These are phyloP conservation scores for Lepidostoma basale DNA, from an alignment of 1,140 invertebrate species.

Conservation along the genomic window DNA sequence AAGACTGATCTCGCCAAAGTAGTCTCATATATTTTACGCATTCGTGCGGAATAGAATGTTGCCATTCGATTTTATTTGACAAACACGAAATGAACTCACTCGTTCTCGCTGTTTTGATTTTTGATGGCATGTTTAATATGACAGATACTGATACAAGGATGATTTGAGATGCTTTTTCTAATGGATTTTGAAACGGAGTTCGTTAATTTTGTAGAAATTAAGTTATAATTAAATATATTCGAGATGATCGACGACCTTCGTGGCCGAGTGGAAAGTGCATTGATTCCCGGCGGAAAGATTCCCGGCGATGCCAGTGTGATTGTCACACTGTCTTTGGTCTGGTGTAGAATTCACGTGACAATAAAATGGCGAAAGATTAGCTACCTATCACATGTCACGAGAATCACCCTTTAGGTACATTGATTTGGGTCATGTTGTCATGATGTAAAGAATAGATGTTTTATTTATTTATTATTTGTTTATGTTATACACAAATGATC, in stretches of 20 bases:
- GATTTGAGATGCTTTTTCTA: not conserved
- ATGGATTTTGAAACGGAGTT: not conserved
- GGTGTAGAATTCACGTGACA: too few relatives aligned
- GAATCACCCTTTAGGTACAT: too few relatives aligned
- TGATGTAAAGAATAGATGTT: not conserved
- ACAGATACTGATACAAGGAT: not conserved
- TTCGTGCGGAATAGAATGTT: constrained; percentile 38
- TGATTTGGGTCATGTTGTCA: too few relatives aligned
- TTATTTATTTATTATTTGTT: not conserved
- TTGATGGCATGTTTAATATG: not conserved
- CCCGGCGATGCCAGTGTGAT: too few relatives aligned
- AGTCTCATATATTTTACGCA: constrained; percentile 45
- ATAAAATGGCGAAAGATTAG: too few relatives aligned
- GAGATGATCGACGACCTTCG: too few relatives aligned
- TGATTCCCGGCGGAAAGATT: too few relatives aligned
- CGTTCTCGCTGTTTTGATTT: constrained; percentile 26
- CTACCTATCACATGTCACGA: too few relatives aligned
- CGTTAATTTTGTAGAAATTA: not conserved
- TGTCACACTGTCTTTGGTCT: too few relatives aligned
- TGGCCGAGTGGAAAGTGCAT: too few relatives aligned
- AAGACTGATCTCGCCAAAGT: constrained; percentile 33
- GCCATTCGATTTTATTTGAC: constrained; percentile 43
- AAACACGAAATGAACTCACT: constrained; percentile 31
- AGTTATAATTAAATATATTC: not conserved
- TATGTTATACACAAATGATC: not conserved